phyloP scores from a whole-genome alignment of 2,888 invertebrate genomes.

The Sarcophaga rosellei region DNA sequence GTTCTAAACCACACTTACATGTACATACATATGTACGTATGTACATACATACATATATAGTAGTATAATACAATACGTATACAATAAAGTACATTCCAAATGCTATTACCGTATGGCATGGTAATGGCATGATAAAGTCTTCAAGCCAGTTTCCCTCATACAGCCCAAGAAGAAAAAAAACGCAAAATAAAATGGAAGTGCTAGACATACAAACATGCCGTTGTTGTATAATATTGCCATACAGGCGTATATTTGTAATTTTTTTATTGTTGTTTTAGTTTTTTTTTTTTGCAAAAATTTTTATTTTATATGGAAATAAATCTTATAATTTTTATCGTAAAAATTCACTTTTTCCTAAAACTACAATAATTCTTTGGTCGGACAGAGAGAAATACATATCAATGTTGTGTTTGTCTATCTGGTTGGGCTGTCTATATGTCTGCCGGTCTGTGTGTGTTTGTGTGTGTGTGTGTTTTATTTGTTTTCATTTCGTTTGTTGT shows the following conservation, averaged over 20 bases:
- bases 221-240: conserved; percentile 2
- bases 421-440: background rate
- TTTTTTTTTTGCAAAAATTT: background rate
- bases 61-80: background rate
- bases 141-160: conserved; percentile 38
- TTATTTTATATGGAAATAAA: conserved; percentile 60
- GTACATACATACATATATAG: background rate
- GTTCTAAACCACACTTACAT: conserved; percentile 55
- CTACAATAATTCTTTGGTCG: conserved; percentile 67
- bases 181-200: background rate
- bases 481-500: background rate
- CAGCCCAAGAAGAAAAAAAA: conserved; percentile 24
- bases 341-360: conserved; percentile 70
- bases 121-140: conserved; percentile 55
- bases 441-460: background rate
- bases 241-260: conserved; percentile 6
- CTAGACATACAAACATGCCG: conserved; percentile 18
- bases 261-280: conserved; percentile 24
- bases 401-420: conserved; percentile 52
- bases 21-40: background rate
- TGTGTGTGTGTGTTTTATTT: background rate
- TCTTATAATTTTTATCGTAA: conserved; percentile 67
- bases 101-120: conserved; percentile 30
- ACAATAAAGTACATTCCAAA: conserved; percentile 40
- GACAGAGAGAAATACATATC: conserved; percentile 48